These are phyloP conservation scores for Pachyuromys duprasi DNA, from an alignment of 2,797 vertebrate species.

Conservation along the genomic window DNA sequence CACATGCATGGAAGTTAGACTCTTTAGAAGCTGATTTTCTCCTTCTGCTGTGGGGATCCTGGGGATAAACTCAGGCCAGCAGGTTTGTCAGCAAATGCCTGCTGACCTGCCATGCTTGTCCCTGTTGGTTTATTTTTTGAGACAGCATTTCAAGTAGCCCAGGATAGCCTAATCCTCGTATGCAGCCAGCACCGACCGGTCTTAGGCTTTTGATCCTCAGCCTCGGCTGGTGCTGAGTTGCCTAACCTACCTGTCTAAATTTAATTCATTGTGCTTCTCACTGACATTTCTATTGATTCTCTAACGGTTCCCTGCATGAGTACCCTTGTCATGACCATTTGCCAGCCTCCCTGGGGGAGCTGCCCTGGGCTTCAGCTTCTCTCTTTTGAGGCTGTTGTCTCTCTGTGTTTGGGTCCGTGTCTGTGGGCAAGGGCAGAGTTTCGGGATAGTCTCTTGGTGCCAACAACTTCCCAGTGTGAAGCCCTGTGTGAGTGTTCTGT, in stretches of 20 bases:
- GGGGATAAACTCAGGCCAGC: neutral
- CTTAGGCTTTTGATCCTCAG: neutral
- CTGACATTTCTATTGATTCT: neutral
- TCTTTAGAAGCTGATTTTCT: neutral
- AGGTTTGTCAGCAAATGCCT: neutral
- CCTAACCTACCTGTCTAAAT: neutral
- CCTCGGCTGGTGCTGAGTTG: neutral
- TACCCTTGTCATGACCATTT: neutral
- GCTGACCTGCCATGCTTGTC: neutral
- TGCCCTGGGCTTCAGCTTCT: too few species aligned
- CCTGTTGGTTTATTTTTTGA: neutral
- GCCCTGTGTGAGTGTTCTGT: neutral
- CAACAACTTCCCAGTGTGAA: neutral
- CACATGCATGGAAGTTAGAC: neutral
- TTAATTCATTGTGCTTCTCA: neutral
- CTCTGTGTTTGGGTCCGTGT: neutral
- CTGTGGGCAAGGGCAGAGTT: slow-evolving; percentile 8
- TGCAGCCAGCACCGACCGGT: neutral
- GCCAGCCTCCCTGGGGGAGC: too few species aligned
- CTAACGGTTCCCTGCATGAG: neutral
- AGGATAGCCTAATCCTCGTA: neutral
- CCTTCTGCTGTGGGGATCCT: too few species aligned
- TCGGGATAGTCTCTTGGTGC: neutral
- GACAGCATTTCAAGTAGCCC: neutral
- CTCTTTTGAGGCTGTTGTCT: neutral